Percentiles rank a stretch among this genome's conserved stretches.
Conservation (phyloP, 2,797 vertebrate species). For the Moxostoma hubbsi region DNA sequence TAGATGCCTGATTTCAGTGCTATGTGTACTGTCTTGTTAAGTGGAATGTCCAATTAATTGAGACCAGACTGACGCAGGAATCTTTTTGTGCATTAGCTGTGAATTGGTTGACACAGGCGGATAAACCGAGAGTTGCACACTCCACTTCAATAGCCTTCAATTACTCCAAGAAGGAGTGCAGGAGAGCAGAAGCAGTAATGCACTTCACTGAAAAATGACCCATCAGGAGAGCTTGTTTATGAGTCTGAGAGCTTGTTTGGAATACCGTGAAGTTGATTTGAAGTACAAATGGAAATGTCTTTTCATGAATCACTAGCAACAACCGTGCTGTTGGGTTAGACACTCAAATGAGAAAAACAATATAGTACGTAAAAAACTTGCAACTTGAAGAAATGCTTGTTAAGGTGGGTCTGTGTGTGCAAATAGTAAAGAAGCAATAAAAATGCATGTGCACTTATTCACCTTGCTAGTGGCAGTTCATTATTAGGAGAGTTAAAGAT, state of each 20-base stretch:
- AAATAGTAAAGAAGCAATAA: constrained; percentile 23
- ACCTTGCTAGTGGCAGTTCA: constrained; percentile 10
- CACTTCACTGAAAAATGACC: constrained; percentile 38
- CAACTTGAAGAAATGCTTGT: constrained; percentile 28
- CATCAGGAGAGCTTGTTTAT: constrained; percentile 40
- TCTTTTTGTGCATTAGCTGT: constrained; percentile 45
- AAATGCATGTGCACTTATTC: neutral
- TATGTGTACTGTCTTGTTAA: constrained; percentile 55
- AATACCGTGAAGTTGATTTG: constrained; percentile 42
- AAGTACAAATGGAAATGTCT: constrained; percentile 27
- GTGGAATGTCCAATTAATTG: constrained; percentile 55
- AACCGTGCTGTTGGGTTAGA: neutral
- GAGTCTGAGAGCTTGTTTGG: constrained; percentile 44
- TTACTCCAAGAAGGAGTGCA: constrained; percentile 24
- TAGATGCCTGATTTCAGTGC: constrained; percentile 34
- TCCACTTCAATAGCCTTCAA: constrained; percentile 33
- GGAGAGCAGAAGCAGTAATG: constrained; percentile 18
- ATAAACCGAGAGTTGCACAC: constrained; percentile 26
- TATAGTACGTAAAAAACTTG: neutral
- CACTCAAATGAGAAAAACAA: neutral
- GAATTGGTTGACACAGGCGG: neutral
- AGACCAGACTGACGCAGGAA: constrained; percentile 7
- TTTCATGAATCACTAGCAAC: constrained; percentile 5
- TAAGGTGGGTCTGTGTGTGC: constrained; percentile 6
- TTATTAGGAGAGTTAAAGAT: constrained; percentile 1